Conservation (phyloP, 1,140 invertebrate genomes). For the Venturia canescens region DNA sequence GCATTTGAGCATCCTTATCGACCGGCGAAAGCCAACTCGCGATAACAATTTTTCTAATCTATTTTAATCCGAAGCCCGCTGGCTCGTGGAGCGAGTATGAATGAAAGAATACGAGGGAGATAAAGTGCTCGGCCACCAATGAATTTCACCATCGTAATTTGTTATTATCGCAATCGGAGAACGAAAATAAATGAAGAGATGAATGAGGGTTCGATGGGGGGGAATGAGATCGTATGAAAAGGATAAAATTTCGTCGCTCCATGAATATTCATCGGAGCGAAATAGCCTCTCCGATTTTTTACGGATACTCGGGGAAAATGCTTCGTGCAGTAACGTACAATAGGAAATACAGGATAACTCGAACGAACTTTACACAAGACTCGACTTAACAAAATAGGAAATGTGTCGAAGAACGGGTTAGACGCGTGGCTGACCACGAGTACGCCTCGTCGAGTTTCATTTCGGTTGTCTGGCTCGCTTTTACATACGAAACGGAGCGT, state of each 20-base stretch:
- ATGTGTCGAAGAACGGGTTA: background rate
- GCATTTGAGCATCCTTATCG: background rate
- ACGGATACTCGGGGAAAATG: too few species aligned
- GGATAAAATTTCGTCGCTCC: too few species aligned
- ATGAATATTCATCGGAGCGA: too few species aligned
- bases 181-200: too few species aligned
- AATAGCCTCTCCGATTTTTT: too few species aligned
- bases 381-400: background rate
- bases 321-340: background rate
- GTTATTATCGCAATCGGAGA: too few species aligned
- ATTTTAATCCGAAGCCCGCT: background rate
- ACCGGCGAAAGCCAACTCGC: background rate
- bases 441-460: conserved; percentile 24
- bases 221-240: too few species aligned
- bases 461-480: conserved; percentile 24
- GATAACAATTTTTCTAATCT: conserved; percentile 21
- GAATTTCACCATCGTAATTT: too few species aligned
- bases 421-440: conserved; percentile 7
- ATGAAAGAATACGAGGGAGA: background rate
- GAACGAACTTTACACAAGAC: background rate
- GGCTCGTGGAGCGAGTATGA: background rate
- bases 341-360: background rate
- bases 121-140: background rate
- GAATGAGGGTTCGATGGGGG: too few species aligned
- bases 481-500: conserved; percentile 14